Evolutionary conservation across 2,113 vertebrate species (phyloP).

Genomic region (Rhinolophus ferrumequinum): DNA sequence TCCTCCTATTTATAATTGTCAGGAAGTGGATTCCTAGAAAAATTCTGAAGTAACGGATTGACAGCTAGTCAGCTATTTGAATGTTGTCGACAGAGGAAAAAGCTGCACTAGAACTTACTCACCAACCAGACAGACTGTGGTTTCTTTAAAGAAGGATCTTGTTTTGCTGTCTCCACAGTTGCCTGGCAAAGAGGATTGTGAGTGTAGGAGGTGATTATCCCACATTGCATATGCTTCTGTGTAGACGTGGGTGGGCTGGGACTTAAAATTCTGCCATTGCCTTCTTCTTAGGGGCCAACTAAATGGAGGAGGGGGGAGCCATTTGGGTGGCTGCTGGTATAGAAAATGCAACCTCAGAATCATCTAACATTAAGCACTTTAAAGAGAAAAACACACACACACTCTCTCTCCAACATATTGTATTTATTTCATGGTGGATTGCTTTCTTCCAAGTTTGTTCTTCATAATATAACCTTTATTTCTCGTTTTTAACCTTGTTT

Average conservation of each 20-base stretch:
- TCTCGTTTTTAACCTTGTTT: not conserved
- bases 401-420: not conserved
- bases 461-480: not conserved
- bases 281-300: not conserved
- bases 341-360: not conserved
- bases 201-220: not conserved
- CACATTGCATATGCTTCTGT: not conserved
- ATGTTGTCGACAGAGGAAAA: not conserved
- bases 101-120: not conserved
- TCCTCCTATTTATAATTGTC: not conserved
- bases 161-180: not conserved
- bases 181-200: not conserved
- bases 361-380: not conserved
- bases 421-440: not conserved
- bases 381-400: not conserved
- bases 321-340: not conserved
- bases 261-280: not conserved
- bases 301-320: not conserved
- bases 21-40: not conserved
- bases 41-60: not conserved
- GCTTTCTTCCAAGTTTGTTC: not conserved
- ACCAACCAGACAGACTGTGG: not conserved
- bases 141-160: conserved; percentile 9
- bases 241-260: not conserved
- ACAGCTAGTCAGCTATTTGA: not conserved